phyloP scores from a whole-genome alignment of 2,888 invertebrate genomes.

The Heteropelma amictum region DNA sequence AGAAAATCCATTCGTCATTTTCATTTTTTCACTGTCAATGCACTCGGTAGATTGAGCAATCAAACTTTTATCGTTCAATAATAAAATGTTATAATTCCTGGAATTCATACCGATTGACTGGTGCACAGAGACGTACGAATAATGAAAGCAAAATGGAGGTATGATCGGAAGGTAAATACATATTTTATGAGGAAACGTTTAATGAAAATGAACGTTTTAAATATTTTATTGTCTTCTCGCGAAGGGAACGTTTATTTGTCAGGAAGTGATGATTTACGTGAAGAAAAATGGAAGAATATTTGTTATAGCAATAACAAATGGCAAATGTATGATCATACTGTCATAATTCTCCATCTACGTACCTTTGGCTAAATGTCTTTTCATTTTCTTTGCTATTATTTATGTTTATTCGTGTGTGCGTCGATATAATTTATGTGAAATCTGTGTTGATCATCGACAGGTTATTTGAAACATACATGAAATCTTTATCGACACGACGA shows the following conservation, averaged over 20 bases:
- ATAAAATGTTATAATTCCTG: not conserved
- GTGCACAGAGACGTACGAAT: not conserved
- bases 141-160: not conserved
- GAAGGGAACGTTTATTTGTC: too few species aligned
- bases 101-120: not conserved
- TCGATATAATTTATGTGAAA: too few species aligned
- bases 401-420: not conserved
- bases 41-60: not conserved
- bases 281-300: too few species aligned
- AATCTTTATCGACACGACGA: slow-evolving; percentile 7
- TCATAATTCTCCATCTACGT: not conserved
- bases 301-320: too few species aligned
- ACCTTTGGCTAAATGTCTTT: slow-evolving; percentile 39
- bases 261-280: too few species aligned
- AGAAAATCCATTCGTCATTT: not conserved
- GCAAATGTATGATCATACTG: too few species aligned
- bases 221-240: too few species aligned
- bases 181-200: too few species aligned
- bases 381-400: slow-evolving; percentile 21
- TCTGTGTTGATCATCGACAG: too few species aligned
- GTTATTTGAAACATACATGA: not conserved
- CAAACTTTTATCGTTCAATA: not conserved
- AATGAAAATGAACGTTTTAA: too few species aligned
- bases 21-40: not conserved
- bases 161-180: too few species aligned